These are phyloP conservation scores for Pissodes strobi DNA, from an alignment of 1,140 invertebrate species.

Conservation along the genomic window DNA sequence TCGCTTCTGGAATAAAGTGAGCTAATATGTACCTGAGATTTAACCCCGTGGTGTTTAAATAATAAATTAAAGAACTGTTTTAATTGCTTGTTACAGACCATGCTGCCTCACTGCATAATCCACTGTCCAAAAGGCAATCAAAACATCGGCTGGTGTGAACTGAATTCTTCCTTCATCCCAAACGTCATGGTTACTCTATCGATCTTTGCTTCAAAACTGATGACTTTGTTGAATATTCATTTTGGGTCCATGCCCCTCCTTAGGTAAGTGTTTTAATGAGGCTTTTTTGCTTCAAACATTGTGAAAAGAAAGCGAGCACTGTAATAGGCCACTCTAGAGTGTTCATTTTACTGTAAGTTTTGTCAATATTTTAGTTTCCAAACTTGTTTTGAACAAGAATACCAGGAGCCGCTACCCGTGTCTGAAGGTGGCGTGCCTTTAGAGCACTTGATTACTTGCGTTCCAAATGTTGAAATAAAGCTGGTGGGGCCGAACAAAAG, in stretches of 20 bases:
- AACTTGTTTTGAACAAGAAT: slow-evolving; percentile 76
- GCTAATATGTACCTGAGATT: too few relatives aligned
- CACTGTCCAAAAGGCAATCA: slow-evolving; percentile 61
- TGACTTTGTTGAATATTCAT: slow-evolving; percentile 66
- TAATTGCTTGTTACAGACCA: slow-evolving; percentile 54
- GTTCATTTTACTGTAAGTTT: too few relatives aligned
- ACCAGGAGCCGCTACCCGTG: slow-evolving; percentile 61
- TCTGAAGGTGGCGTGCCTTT: slow-evolving; percentile 75
- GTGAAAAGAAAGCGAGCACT: too few relatives aligned
- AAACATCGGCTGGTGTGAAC: slow-evolving; percentile 68
- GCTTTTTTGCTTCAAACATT: too few relatives aligned
- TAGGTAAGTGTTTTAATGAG: slow-evolving; percentile 62
- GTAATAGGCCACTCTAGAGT: too few relatives aligned
- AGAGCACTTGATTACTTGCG: slow-evolving; percentile 84
- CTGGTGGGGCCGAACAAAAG: slow-evolving; percentile 49
- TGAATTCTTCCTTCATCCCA: slow-evolving; percentile 72
- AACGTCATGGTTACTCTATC: slow-evolving; percentile 71
- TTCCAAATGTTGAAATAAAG: slow-evolving; percentile 69
- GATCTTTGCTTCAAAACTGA: slow-evolving; percentile 64
- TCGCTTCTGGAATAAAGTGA: too few relatives aligned
- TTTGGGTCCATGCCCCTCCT: slow-evolving; percentile 71
- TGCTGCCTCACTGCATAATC: slow-evolving; percentile 66
- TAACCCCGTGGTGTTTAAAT: too few relatives aligned
- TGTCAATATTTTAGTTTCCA: slow-evolving; percentile 65
- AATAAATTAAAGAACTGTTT: neutral